phyloP scores from a whole-genome alignment of 2,113 vertebrate species.

The Poeciliopsis retropinna region DNA sequence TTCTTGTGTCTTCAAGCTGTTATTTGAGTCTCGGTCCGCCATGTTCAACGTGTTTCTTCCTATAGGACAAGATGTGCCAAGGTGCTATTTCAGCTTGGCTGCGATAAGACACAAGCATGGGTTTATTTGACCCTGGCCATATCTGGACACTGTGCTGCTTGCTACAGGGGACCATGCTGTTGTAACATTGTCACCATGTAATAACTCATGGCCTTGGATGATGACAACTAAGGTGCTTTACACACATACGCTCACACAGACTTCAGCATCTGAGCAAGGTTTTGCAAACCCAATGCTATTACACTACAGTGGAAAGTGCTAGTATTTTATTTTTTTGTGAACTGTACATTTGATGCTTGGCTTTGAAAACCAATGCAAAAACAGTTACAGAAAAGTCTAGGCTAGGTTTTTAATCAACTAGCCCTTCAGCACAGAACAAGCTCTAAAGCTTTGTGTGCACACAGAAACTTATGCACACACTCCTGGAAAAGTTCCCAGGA shows the following conservation, averaged over 20 bases:
- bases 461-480: conserved; percentile 11
- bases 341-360: conserved; percentile 11
- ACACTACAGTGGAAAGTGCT: conserved; percentile 25
- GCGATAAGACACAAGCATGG: conserved; percentile 38
- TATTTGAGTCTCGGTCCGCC: background rate
- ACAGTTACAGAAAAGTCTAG: conserved; percentile 17
- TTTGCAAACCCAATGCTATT: conserved; percentile 22
- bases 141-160: conserved; percentile 37
- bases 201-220: conserved; percentile 49
- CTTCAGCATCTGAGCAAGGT: conserved; percentile 6
- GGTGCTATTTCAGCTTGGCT: conserved; percentile 51
- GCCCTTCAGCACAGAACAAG: conserved; percentile 4
- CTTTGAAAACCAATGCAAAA: conserved; percentile 11
- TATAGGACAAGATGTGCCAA: conserved; percentile 29
- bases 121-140: conserved; percentile 56
- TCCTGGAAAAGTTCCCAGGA: conserved; percentile 50
- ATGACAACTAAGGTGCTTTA: conserved; percentile 50
- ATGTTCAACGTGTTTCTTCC: conserved; percentile 23
- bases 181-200: conserved; percentile 59
- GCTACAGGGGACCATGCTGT: conserved; percentile 29
- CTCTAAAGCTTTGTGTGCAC: background rate
- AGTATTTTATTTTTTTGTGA: conserved; percentile 19
- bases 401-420: conserved; percentile 42
- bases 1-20: background rate
- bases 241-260: conserved; percentile 3